A percentile compares a stretch with the other conserved stretches of the same genome.
Evolutionary conservation across 2,113 vertebrate species (phyloP).

Genomic region (Pygoscelis adeliae): DNA sequence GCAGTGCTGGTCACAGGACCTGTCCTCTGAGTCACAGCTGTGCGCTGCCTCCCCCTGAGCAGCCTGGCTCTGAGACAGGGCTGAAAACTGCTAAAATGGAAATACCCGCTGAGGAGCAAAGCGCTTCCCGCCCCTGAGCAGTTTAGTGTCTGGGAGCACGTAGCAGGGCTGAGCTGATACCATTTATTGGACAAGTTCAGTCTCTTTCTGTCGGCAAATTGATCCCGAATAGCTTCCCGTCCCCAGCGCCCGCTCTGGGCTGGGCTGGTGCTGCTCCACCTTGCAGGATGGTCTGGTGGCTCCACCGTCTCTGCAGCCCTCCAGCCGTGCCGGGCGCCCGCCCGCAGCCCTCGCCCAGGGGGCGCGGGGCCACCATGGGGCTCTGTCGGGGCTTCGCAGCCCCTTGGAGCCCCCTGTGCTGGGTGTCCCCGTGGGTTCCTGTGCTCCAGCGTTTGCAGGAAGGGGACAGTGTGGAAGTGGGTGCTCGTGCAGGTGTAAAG

Average conservation of each 20-base stretch:
- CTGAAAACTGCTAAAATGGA: not conserved
- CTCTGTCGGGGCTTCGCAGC: not conserved
- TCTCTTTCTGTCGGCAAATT: not conserved
- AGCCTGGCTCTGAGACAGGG: not conserved
- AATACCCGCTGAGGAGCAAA: not conserved
- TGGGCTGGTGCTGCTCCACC: not conserved
- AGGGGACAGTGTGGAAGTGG: fast-evolving
- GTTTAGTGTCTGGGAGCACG: not conserved
- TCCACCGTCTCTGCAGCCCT: not conserved
- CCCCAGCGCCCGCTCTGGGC: fast-evolving
- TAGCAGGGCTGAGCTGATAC: not conserved
- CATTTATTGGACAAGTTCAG: not conserved
- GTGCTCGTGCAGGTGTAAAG: fast-evolving
- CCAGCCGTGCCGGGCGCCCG: not conserved
- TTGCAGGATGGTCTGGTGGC: fast-evolving
- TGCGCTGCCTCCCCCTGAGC: not conserved
- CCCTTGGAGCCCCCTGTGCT: not conserved
- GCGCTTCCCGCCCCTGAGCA: not conserved
- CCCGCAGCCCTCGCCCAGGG: not conserved
- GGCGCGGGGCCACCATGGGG: fast-evolving
- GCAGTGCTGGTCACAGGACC: not conserved
- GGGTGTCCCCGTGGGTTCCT: not conserved
- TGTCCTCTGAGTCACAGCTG: not conserved
- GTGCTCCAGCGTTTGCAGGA: fast-evolving
- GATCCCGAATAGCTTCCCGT: not conserved